A percentile compares a stretch with the other conserved stretches of the same genome.
These are phyloP conservation scores for Ceryle rudis DNA, from an alignment of 2,797 vertebrate species.

Conservation along the genomic window DNA sequence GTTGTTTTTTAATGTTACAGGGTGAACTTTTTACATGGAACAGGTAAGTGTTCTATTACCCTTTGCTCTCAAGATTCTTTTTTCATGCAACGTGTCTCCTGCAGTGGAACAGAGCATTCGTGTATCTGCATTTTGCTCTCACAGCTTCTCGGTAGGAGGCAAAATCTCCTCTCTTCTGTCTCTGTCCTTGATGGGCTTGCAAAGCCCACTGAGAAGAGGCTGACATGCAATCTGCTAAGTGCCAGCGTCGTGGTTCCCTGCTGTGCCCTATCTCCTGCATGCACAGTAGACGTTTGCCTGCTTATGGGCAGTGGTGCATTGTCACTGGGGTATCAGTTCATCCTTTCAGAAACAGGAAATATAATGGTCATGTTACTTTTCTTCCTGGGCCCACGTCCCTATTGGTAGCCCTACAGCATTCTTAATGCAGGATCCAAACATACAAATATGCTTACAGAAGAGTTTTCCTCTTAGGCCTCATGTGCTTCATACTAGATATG, in stretches of 20 bases:
- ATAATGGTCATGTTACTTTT: not conserved
- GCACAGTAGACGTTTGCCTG: not conserved
- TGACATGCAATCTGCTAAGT: not conserved
- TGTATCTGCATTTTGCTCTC: not conserved
- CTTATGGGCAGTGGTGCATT: not conserved
- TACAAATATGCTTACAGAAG: not conserved
- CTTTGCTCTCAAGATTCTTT: not conserved
- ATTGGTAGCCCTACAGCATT: not conserved
- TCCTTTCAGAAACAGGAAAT: not conserved
- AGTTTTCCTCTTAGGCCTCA: not conserved
- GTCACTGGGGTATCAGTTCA: not conserved
- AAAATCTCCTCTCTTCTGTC: conserved; percentile 4
- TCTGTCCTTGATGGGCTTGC: conserved; percentile 15
- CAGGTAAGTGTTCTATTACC: not conserved
- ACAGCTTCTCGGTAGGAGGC: not conserved
- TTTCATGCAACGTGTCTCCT: not conserved
- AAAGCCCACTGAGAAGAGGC: conserved; percentile 7
- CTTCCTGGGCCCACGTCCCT: not conserved
- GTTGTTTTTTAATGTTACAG: not conserved
- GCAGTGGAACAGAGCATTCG: not conserved
- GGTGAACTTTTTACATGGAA: not conserved
- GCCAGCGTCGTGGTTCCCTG: not conserved
- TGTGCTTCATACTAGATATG: not conserved
- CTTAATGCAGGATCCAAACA: not conserved
- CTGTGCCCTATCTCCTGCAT: conserved; percentile 33